These are phyloP conservation scores for Tachysurus vachellii DNA, from an alignment of 2,113 vertebrate genomes.

Conservation along the genomic window DNA sequence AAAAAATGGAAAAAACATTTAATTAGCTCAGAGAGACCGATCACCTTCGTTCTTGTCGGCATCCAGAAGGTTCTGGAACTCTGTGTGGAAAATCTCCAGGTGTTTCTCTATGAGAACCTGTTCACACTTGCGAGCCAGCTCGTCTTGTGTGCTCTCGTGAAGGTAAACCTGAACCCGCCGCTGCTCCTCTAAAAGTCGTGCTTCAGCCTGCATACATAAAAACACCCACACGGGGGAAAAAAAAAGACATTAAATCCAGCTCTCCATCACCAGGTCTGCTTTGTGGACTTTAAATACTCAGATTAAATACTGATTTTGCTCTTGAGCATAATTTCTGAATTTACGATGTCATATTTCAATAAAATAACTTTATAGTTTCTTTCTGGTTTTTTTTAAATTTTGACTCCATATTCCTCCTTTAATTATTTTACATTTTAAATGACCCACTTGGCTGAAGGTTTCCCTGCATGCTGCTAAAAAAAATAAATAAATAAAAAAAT, in stretches of 20 bases:
- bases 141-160: slow-evolving; percentile 96
- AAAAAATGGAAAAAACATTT: neutral
- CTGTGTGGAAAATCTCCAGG: slow-evolving; percentile 97
- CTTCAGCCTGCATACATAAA: slow-evolving; percentile 44
- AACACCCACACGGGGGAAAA: neutral
- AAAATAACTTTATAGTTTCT: too few species aligned
- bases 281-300: too few species aligned
- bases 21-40: neutral
- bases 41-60: slow-evolving; percentile 98
- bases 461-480: neutral
- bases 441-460: neutral
- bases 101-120: slow-evolving; percentile 99
- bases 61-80: slow-evolving; percentile 97
- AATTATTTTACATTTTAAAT: neutral
- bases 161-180: slow-evolving; percentile 96
- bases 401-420: neutral
- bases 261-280: too few species aligned
- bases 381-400: neutral
- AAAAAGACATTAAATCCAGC: neutral
- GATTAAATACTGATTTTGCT: neutral
- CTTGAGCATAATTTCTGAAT: neutral
- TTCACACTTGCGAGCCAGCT: slow-evolving; percentile 95
- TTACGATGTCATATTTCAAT: neutral
- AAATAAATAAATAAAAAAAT: neutral
- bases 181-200: slow-evolving; percentile 82